A percentile compares a stretch with the other conserved stretches of the same genome.
Evolutionary conservation across 2,797 vertebrate genomes (phyloP).

Genomic region (Danio jaintianensis): DNA sequence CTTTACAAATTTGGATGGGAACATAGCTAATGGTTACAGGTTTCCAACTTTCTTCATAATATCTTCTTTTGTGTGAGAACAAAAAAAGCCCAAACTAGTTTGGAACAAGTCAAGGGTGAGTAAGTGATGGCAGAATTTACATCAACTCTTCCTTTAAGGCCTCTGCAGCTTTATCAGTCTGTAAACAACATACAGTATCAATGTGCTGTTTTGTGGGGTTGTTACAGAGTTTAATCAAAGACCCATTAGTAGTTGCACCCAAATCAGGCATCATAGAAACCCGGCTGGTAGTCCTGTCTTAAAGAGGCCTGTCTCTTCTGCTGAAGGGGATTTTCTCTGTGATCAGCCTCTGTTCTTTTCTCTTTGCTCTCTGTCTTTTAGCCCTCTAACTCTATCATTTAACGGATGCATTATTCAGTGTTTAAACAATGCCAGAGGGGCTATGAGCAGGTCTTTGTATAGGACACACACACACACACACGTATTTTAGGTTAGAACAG

Average conservation of each 20-base stretch:
- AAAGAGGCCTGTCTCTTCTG: conserved; percentile 14
- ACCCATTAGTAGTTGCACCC: not conserved
- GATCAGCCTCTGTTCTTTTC: conserved; percentile 30
- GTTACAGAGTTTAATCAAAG: conserved; percentile 24
- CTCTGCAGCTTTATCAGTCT: conserved; percentile 5
- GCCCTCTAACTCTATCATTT: conserved; percentile 70
- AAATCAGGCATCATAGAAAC: conserved; percentile 18
- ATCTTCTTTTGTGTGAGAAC: too few relatives aligned
- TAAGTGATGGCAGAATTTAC: too few relatives aligned
- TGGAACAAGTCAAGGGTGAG: too few relatives aligned
- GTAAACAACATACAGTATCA: conserved; percentile 26
- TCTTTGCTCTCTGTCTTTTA: conserved; percentile 57
- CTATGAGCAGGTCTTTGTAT: conserved; percentile 21
- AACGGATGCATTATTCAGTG: conserved; percentile 77
- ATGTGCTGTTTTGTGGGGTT: conserved; percentile 19
- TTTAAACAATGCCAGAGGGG: conserved; percentile 75
- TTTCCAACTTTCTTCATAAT: too few relatives aligned
- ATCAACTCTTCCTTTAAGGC: conserved; percentile 10
- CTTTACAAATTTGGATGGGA: too few relatives aligned
- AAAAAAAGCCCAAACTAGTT: too few relatives aligned
- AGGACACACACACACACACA: conserved; percentile 46
- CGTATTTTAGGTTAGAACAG: conserved; percentile 22
- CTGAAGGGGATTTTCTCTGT: conserved; percentile 55
- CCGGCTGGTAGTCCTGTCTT: conserved; percentile 1
- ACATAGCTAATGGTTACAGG: too few relatives aligned